Base-by-base conservation (phyloP, 1,140 invertebrate species). In the Drosophila kurseongensis region DNA sequence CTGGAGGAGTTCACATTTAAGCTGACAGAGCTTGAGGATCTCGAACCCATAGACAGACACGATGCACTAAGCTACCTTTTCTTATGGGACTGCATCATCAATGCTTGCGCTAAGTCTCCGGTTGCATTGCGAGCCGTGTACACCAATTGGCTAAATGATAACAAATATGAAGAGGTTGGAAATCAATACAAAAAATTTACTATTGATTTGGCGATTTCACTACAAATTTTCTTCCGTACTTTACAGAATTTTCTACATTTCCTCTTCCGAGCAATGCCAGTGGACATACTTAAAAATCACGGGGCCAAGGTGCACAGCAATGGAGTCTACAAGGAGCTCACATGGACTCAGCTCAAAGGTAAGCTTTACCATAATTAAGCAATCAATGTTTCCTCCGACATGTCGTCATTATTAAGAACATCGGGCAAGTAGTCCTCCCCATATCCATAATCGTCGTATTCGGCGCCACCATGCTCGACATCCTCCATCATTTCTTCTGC, bases 11-110 rank as follows among this genome's bases (percentile, higher is more conserved):
- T 92, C n/a, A 92, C 76, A 7, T 92, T 91, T 48, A 92, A 92
- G 66, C 50, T 90, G 1, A 77, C 77, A 0, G 92, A 92, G 55
- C 54, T 92, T 32, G 78, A 79, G 18, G 76, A 91, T 50, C 62
- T 92, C n/a, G 65, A 77, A 27, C 51, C 65, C 1, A 90, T 92
- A n/a, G 66, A 91, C 13, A 62, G 52, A 32, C 72, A 91, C 27
- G 68, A 78, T 16, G 85, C 74, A 1, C 77, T 77, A 0, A 80
- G 80, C 16, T 97, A 97, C 92, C 92, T 97, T 36, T 90, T 97
- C 1, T 88, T 95, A 4, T 98, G 97, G 97, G 94, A 94, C 78
- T 93, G 96, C 45, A 85, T 97, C 10, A 86, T 97, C n/a, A 92
- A 94, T 32, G 94, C 96, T 51, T 96, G 96, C 83, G 94, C 94